These are phyloP conservation scores for Polietes domitor DNA, from an alignment of 2,888 invertebrate genomes.

Conservation along the genomic window DNA sequence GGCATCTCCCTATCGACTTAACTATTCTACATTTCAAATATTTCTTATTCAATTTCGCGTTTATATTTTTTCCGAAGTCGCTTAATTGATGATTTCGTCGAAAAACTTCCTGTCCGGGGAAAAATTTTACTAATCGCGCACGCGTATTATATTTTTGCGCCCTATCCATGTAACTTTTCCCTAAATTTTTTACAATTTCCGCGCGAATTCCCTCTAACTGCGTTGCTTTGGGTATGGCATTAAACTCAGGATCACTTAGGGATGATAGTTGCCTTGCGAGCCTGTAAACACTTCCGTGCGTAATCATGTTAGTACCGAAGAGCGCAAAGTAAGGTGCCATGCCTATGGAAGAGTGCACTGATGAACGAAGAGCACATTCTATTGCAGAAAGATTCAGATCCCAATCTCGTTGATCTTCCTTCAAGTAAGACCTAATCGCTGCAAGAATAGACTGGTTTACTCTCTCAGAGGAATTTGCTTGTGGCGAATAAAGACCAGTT, in stretches of 20 bases:
- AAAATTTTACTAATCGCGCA: not conserved
- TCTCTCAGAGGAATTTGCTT: constrained; percentile 72
- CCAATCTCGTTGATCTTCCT: too few relatives aligned
- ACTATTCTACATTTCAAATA: constrained; percentile 34
- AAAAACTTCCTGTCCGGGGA: constrained; percentile 46
- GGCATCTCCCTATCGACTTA: not conserved
- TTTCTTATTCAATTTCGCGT: not conserved
- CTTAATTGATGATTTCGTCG: constrained; percentile 44
- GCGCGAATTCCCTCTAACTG: too few relatives aligned
- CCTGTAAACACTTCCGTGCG: constrained; percentile 29
- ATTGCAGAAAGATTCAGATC: too few relatives aligned
- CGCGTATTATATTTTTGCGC: too few relatives aligned
- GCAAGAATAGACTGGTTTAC: constrained; percentile 71
- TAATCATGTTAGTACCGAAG: constrained; percentile 52
- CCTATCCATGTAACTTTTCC: too few relatives aligned
- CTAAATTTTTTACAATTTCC: not conserved
- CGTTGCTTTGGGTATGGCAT: too few relatives aligned
- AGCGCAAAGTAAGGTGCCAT: constrained; percentile 50
- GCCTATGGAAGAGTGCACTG: constrained; percentile 38
- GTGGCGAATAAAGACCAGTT: too few relatives aligned
- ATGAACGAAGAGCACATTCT: too few relatives aligned
- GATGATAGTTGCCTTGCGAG: constrained; percentile 34
- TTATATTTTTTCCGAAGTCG: constrained; percentile 23
- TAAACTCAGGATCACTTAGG: too few relatives aligned
- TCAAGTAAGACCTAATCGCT: too few relatives aligned